Evolutionary conservation across 2,797 vertebrate species (phyloP).

Genomic region (Micrastur ruficollis): DNA sequence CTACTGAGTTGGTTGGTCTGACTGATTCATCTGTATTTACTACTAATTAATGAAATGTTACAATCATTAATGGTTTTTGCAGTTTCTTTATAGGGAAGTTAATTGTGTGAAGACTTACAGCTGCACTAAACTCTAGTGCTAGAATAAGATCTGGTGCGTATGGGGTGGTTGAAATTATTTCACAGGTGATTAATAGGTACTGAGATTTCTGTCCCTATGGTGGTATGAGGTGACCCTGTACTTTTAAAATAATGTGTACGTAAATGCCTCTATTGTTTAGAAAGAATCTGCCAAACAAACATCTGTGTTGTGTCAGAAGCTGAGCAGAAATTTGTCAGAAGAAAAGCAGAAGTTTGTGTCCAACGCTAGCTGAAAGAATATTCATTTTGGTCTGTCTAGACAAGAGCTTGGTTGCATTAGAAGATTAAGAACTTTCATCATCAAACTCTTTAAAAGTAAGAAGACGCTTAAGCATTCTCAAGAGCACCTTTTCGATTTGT

Average conservation of each 20-base stretch:
- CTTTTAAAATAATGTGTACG: not conserved
- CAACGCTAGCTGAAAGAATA: not conserved
- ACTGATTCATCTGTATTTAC: slow-evolving; percentile 56
- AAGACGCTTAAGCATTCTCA: not conserved
- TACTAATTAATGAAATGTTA: slow-evolving; percentile 60
- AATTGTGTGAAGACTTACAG: slow-evolving; percentile 33
- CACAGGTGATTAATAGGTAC: not conserved
- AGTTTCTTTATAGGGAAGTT: not conserved
- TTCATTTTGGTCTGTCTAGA: not conserved
- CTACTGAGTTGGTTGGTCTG: not conserved
- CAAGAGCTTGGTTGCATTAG: not conserved
- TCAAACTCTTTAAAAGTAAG: not conserved
- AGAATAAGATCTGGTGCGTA: not conserved
- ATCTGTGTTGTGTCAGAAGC: not conserved
- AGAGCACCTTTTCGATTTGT: not conserved
- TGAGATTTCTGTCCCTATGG: not conserved
- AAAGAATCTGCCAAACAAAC: not conserved
- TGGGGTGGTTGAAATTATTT: not conserved
- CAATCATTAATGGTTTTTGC: slow-evolving; percentile 36
- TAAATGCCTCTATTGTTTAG: not conserved
- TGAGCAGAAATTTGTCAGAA: not conserved
- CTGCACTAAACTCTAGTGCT: not conserved
- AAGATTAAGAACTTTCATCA: not conserved
- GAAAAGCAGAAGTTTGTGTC: not conserved
- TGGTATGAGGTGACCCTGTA: not conserved